Evolutionary conservation across 2,797 vertebrate genomes (phyloP), one percentile per base, ranked within the genome.

Genomic region (Cephalopachus bancanus): DNA sequence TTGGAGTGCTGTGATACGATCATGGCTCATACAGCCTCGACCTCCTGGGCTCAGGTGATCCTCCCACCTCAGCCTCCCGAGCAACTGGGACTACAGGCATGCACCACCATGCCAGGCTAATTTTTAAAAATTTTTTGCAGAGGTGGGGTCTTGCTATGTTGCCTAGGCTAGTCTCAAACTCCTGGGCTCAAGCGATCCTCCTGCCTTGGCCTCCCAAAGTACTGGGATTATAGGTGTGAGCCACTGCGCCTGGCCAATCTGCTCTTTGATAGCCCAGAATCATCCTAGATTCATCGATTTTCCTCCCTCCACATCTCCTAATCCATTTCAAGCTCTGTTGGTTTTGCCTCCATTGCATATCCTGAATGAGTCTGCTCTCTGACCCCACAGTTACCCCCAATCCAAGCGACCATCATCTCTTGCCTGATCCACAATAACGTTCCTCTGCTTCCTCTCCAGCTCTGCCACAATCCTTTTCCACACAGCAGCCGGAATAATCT

Each of bases 331-430:
- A 57, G 24, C 28, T 49, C 72, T 14, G 7, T 2, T 8, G n/a
- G 33, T 2, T 67, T 55, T 59, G 10, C 7, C 15, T 51, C 28
- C 62, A 30, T 11, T 3, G 9, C 14, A 2, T 14, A 4, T 60
- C n/a, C 67, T 15, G 1, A 55, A 16, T n/a, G 67, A 7, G 26
- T 20, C 17, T 24, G 1, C 49, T 55, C 65, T 60, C 20, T 33
- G 78, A n/a, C 33, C 55, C 26, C 24, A 5, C 0, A 0, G 4
- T 24, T n/a, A 6, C 10, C 12, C 17, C 0, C 51, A 1, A 37
- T 7, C 37, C 37, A 51, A 22, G 33, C 22, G 37, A 10, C 33
- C 26, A 22, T 26, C n/a, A 22, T 26, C 72, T n/a, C n/a, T 60
- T 49, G 17, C 71, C 26, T 53, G 57, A n/a, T 12, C 79, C 26